Evolutionary conservation across 2,113 vertebrate genomes (phyloP).

Genomic region (Pao palembangensis): DNA sequence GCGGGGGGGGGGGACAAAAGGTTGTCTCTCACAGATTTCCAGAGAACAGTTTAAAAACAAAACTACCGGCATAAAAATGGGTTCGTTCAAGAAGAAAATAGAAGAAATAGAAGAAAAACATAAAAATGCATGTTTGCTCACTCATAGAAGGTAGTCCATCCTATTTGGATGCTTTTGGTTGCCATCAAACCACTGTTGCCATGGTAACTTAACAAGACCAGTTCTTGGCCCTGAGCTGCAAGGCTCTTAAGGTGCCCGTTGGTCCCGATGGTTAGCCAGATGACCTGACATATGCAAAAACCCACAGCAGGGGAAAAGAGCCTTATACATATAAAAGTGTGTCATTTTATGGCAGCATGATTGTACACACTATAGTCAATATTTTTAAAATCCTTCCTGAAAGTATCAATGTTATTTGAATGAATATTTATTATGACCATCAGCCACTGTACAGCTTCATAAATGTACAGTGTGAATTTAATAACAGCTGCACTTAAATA

Average conservation of each 20-base stretch:
- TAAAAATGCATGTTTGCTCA: constrained; percentile 69
- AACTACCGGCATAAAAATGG: background rate
- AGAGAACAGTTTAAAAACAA: background rate
- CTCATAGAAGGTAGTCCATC: constrained; percentile 99
- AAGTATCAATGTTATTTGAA: background rate
- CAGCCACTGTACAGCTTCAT: no score
- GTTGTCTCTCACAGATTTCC: background rate
- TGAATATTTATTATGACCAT: background rate
- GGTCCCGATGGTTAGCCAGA: constrained; percentile 96
- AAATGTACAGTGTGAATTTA: no score
- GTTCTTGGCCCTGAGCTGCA: constrained; percentile 91
- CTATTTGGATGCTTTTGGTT: constrained; percentile 96
- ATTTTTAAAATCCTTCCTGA: no score
- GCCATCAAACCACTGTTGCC: constrained; percentile 94
- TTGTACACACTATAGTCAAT: no score
- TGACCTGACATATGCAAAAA: constrained; percentile 70
- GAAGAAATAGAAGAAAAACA: background rate
- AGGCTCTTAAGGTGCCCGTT: constrained; percentile 95
- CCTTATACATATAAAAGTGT: background rate
- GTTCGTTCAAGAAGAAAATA: background rate
- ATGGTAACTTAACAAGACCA: constrained; percentile 95
- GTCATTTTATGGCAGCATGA: background rate
- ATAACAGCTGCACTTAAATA: no score
- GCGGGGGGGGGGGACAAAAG: background rate
- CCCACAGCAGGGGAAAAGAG: background rate